A percentile compares a stretch with the other conserved stretches of the same genome.
phyloP scores from a whole-genome alignment of 2,113 vertebrate species.

The Arvicanthis niloticus region DNA sequence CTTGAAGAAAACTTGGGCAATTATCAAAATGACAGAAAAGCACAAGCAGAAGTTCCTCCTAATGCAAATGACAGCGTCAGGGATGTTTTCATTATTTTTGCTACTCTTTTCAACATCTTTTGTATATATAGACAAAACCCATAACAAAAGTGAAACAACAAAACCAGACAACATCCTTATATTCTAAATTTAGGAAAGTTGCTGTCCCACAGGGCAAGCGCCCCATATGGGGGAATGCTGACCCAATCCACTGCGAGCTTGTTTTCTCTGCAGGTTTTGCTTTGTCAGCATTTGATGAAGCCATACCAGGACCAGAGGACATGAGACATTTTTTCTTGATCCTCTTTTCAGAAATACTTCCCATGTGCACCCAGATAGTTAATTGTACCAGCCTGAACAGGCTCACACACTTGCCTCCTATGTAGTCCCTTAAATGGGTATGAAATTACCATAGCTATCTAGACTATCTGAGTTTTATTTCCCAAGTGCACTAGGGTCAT shows the following conservation, averaged over 20 bases:
- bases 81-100: constrained; percentile 6
- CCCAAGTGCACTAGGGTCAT: neutral
- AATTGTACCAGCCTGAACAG: neutral
- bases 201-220: neutral
- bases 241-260: neutral
- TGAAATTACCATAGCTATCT: neutral
- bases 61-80: neutral
- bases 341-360: neutral
- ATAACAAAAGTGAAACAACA: neutral
- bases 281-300: neutral
- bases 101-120: constrained; percentile 3
- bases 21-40: constrained; percentile 30
- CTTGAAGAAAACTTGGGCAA: neutral
- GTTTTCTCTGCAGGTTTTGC: neutral
- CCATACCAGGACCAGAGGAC: neutral
- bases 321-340: neutral
- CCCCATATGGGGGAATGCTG: neutral
- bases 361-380: neutral
- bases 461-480: neutral
- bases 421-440: neutral
- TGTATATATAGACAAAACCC: neutral
- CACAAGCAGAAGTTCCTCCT: neutral
- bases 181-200: neutral
- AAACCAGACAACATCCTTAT: neutral
- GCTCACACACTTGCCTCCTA: neutral